Percentiles rank a stretch among this genome's conserved stretches.
Conservation (phyloP, 1,140 invertebrate genomes). For the Hesperophylax magnus region DNA sequence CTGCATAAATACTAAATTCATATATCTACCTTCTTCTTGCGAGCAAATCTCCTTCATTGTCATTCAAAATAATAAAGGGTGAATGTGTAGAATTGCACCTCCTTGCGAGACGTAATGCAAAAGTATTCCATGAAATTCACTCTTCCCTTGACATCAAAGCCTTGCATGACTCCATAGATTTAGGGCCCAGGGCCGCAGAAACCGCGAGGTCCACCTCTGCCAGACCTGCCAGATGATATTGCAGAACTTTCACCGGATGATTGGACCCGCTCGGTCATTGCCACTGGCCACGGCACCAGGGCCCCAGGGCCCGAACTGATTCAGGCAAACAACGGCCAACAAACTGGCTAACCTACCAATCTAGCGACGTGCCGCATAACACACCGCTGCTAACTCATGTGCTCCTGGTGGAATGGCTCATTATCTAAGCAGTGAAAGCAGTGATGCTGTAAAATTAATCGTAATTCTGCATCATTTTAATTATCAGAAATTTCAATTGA, state of each 20-base stretch:
- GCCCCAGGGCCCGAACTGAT: slow-evolving; percentile 1
- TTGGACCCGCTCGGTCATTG: slow-evolving; percentile 12
- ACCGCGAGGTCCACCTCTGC: background rate
- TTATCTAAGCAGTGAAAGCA: background rate
- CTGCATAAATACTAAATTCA: too few species aligned
- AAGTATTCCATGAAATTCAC: too few species aligned
- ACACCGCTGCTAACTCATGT: background rate
- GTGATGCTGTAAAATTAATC: background rate
- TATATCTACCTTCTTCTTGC: too few species aligned
- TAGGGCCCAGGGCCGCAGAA: background rate
- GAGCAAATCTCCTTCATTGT: too few species aligned
- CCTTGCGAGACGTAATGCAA: too few species aligned
- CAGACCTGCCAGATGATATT: background rate
- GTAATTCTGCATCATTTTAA: background rate
- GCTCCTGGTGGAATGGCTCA: background rate
- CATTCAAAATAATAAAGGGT: too few species aligned
- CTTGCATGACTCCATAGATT: too few species aligned
- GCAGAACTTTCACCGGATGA: slow-evolving; percentile 16
- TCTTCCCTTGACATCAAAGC: too few species aligned
- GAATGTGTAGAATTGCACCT: too few species aligned
- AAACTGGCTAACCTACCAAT: too few species aligned
- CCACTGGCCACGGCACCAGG: background rate
- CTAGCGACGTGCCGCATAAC: too few species aligned
- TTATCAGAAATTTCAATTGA: too few species aligned
- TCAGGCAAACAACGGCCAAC: background rate